Base-by-base conservation (phyloP, 2,797 vertebrate genomes). In the Pachyuromys duprasi region DNA sequence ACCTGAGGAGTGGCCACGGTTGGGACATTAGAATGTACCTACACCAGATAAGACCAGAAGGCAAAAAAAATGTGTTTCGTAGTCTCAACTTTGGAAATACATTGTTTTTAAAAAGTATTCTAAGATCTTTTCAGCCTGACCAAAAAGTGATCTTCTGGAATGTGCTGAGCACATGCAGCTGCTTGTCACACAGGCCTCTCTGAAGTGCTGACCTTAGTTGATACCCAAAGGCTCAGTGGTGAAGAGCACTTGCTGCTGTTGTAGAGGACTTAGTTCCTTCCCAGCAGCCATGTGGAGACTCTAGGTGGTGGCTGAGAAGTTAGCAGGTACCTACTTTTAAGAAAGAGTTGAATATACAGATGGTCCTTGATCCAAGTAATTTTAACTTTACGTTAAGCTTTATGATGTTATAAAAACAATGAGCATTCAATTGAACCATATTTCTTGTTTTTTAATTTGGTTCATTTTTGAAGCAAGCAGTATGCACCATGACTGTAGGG, bases 41-140 rank as follows among this genome's bases (percentile, higher is more conserved):
- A 60, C 67, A 24, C 86, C 76, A 92, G 79, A 76, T 5, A 31
- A 62, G 8, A 80, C 22, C 57, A 57, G 36, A 76, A 49, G 55
- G 24, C 89, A 80, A 62, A 57, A 45, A 49, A 13, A 86, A 89
- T 22, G 0, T 90, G 82, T 86, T 95, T 94, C 60, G n/a, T 90
- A 17, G 49, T 93, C 24, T 88, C 39, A 75, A 13, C 83, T 92
- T 86, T 92, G 82, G 57, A 76, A 53, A 79, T 74, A 17, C 1
- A 31, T 1, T 67, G 20, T 79, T 75, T 95, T 96, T 14, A 24
- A 49, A 49, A 79, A 65, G 3, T 93, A 79, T 93, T 93, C 49
- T 89, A 42, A 95, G 55, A 28, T 67, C 65, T 96, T 94, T 94
- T 31, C 28, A 82, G 8, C 2, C 28, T 93, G 17, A 83, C 42